Conservation (phyloP, 64 coral and sea anemone genomes). For the Porites lutea region DNA sequence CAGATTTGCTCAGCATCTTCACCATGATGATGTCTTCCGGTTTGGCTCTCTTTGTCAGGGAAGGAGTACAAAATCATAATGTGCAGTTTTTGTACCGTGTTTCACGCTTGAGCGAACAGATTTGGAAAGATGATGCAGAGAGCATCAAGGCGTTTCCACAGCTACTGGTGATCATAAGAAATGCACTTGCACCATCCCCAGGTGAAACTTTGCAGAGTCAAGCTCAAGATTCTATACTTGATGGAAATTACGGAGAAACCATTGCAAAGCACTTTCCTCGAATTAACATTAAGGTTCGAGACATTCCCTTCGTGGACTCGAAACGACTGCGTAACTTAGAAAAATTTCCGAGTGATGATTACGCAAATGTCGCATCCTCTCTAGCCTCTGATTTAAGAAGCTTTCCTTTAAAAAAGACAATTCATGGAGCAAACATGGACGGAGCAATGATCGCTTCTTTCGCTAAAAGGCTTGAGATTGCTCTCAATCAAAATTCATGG, state of each 20-base stretch:
- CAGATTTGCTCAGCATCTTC: slow-evolving; percentile 73
- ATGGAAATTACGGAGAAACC: slow-evolving; percentile 1
- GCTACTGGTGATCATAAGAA: slow-evolving; percentile 50
- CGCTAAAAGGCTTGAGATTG: neutral
- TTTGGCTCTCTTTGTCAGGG: slow-evolving; percentile 63
- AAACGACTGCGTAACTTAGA: slow-evolving; percentile 31
- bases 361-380: slow-evolving; percentile 22
- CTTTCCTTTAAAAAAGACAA: slow-evolving; percentile 65
- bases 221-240: slow-evolving; percentile 46
- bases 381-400: slow-evolving; percentile 40
- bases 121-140: slow-evolving; percentile 24
- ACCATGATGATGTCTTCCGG: slow-evolving; percentile 65
- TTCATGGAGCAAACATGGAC: slow-evolving; percentile 56
- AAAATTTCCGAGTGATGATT: slow-evolving; percentile 5
- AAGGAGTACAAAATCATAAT: slow-evolving; percentile 62
- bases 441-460: slow-evolving; percentile 54
- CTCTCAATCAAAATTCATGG: slow-evolving; percentile 72
- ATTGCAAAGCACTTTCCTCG: slow-evolving; percentile 71
- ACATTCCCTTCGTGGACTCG: slow-evolving; percentile 54
- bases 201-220: slow-evolving; percentile 44
- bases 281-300: slow-evolving; percentile 26
- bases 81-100: slow-evolving; percentile 76
- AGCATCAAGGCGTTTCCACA: slow-evolving; percentile 35
- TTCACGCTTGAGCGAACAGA: slow-evolving; percentile 70
- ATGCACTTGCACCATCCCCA: neutral